Evolutionary conservation across 2,888 invertebrate genomes (phyloP), one percentile per base, ranked within the genome.

Genomic region (Agriotes lineatus): DNA sequence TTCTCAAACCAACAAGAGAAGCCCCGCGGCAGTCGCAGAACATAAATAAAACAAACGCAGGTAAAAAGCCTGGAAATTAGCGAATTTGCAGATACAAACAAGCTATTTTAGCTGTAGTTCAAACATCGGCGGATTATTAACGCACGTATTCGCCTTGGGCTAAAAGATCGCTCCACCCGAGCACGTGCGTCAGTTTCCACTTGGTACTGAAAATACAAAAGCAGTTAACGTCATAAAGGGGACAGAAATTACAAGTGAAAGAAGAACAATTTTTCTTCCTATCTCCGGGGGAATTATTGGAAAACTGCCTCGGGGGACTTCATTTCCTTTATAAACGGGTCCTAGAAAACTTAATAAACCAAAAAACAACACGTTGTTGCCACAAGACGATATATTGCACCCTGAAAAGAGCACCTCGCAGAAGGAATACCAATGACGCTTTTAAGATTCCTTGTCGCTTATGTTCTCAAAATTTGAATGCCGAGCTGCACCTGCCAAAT

Each of bases 1-100:
- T 50, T 61, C 20, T 4, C 52, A 35, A 25, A 52, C 37, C 45
- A 39, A 35, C 37, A 14, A 25, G 50, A 33, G 10, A 33, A 18
- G 52, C 52, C 52, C 25, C 14, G 25, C 12, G 22, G 50, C 39
- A 61, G 14, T 52, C 18, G 6, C 12, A 60, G 35, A 60, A 48
- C 33, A 30, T 39, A 52, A 52, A 61, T 52, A 61, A 61, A 61
- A 50, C 61, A 52, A 39, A 19, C 12, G 39, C 52, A 52, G 25
- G 12, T 35, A 14, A 45, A 52, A 52, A 52, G 19, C 33, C 12
- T 45, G 18, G 18, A 59, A 59, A 19, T 59, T 52, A 16, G 35
- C 33, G 33, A 52, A 52, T 52, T 33, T 52, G 14, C 16, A 30
- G 33, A 33, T 52, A 52, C 33, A 52, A 52, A 52, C 35, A 52